phyloP scores from a whole-genome alignment of 2,113 vertebrate genomes.

The Pelusios castaneus region DNA sequence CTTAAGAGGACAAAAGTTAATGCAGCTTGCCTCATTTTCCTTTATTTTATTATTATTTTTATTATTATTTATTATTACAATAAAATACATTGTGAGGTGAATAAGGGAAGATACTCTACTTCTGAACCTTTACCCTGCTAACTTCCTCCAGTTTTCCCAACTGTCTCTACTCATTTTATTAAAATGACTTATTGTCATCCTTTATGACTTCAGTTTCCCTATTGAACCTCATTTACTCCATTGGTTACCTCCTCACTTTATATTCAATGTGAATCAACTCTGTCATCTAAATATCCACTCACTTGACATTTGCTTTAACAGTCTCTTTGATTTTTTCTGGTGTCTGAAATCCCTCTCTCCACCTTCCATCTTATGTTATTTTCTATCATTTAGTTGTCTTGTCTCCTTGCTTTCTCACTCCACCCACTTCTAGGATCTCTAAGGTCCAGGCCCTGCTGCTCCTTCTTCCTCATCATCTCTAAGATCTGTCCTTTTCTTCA shows the following conservation, averaged over 20 bases:
- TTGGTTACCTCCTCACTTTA: not conserved
- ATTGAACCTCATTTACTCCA: not conserved
- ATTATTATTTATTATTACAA: too few species aligned
- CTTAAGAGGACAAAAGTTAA: not conserved
- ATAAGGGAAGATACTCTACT: not conserved
- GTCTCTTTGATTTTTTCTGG: not conserved
- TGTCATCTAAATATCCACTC: accelerated
- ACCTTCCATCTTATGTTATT: not conserved
- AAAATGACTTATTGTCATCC: not conserved
- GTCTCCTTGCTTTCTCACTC: accelerated
- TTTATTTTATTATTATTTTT: too few species aligned
- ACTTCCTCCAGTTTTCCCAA: not conserved
- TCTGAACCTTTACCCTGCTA: not conserved
- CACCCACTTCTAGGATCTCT: accelerated
- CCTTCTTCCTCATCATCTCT: not conserved
- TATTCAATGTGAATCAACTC: not conserved
- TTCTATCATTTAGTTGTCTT: not conserved
- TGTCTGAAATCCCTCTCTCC: not conserved
- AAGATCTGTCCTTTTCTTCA: accelerated
- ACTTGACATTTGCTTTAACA: not conserved
- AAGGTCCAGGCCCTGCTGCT: not conserved
- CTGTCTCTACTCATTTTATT: not conserved
- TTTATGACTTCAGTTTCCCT: not conserved
- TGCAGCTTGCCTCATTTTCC: not conserved
- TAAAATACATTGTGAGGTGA: not conserved